Evolutionary conservation across 2,888 invertebrate species (phyloP), one percentile per base, ranked within the genome.

Genomic region (Plagodis dolabraria): DNA sequence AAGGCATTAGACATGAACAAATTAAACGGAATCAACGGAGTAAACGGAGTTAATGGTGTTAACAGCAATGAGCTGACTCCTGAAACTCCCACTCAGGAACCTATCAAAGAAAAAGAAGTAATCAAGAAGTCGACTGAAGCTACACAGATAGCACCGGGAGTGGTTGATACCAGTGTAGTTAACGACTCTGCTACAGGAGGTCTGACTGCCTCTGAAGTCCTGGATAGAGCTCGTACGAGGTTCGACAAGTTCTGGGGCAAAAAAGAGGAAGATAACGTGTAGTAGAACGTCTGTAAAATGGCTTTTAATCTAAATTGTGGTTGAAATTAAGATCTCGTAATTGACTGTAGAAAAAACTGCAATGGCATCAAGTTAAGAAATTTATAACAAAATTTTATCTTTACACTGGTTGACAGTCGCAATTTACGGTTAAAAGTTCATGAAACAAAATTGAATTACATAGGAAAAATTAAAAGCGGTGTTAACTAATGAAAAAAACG

Each of bases 181-280:
- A 94, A 92, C 42, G 93, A 93, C 42, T 70, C 88, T 38, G 70
- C 75, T 53, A 74, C 78, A 49, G 92, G 92, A n/a, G 93, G 94
- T 2, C 90, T 95, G 46, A 92, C 94, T 50, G 95, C 96, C 42
- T 93, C 95, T 57, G 96, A 96, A 80, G 96, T 96, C 64, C 92
- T 97, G 68, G 96, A 97, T 82, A 95, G 95, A 83, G 97, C 97
- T 74, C 95, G 96, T 73, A 96, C 95, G 84, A 95, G 96, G 74
- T 97, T 97, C 82, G 97, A 97, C 86, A 95, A 96, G 79, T 97
- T 97, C 86, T 97, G 97, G 97, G 96, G 96, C 68, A 95, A 95
- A 76, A 94, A 93, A 74, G 94, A 94, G 74, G 94, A 94, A 72
- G 94, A 94, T 71, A 94, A 92, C 76, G 94, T 92, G 72, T 92